phyloP scores from a whole-genome alignment of 1,140 invertebrate genomes.

The Mizuhopecten yessoensis region DNA sequence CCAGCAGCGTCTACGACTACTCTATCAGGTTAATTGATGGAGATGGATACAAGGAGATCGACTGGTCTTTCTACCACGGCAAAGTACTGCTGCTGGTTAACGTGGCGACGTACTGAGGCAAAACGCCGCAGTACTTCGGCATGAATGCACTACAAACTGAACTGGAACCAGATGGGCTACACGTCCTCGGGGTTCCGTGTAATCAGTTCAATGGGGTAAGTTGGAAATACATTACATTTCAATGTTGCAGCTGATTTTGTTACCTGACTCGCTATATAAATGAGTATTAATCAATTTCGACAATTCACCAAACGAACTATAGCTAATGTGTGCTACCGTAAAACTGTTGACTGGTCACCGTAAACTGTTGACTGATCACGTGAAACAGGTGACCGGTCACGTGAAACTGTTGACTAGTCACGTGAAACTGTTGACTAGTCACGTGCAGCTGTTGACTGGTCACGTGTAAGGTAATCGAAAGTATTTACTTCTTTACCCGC shows the following conservation, averaged over 20 bases:
- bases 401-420: too few relatives aligned
- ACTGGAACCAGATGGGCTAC: conserved; percentile 74
- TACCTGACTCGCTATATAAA: too few relatives aligned
- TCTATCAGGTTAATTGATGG: neutral
- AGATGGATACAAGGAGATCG: conserved; percentile 56
- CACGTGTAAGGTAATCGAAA: too few relatives aligned
- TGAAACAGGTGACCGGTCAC: conserved; percentile 49
- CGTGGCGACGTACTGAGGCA: conserved; percentile 85
- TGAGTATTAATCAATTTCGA: too few relatives aligned
- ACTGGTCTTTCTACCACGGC: conserved; percentile 66
- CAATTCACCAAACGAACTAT: too few relatives aligned
- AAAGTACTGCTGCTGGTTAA: conserved; percentile 84
- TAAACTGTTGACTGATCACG: conserved; percentile 49
- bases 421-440: too few relatives aligned
- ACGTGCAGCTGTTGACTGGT: too few relatives aligned
- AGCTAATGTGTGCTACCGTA: too few relatives aligned
- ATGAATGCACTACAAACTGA: conserved; percentile 79
- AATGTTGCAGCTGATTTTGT: too few relatives aligned
- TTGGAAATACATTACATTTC: neutral
- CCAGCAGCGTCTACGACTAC: conserved; percentile 65
- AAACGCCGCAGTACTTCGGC: conserved; percentile 80
- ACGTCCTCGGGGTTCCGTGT: conserved; percentile 85
- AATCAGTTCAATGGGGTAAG: conserved; percentile 84
- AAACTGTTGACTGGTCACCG: neutral
- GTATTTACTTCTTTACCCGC: too few relatives aligned